Conservation (phyloP, 1,140 invertebrate genomes). For the Papilio helenus region DNA sequence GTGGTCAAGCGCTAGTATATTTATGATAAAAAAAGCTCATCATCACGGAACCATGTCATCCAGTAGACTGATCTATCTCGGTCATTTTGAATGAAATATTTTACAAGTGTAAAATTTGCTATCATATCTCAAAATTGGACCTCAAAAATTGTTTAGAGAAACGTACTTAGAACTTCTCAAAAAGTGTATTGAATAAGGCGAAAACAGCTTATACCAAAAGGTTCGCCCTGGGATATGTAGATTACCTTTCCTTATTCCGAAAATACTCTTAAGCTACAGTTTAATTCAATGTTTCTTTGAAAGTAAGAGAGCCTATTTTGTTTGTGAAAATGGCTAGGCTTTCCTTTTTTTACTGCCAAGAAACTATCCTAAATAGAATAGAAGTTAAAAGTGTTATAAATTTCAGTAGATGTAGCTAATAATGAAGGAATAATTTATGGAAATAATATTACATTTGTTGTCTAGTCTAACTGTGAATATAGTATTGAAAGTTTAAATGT, state of each 20-base stretch:
- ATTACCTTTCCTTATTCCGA: neutral
- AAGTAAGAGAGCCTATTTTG: slow-evolving; percentile 7
- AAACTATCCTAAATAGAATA: neutral
- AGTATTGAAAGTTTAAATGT: neutral
- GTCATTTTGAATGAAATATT: no score
- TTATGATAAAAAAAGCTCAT: no score
- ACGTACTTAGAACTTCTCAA: neutral
- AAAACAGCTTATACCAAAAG: slow-evolving; percentile 12
- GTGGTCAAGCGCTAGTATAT: no score
- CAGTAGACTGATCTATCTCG: no score
- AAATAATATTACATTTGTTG: no score
- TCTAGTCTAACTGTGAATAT: no score
- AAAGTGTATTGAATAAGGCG: neutral
- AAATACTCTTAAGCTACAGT: neutral
- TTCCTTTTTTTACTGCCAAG: neutral
- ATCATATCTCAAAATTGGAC: neutral
- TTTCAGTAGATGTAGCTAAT: no score
- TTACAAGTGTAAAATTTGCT: no score
- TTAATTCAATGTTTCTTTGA: slow-evolving; percentile 7
- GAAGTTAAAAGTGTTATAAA: neutral
- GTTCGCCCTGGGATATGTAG: slow-evolving; percentile 6
- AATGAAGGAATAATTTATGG: no score
- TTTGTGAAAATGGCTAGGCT: neutral
- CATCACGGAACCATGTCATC: no score
- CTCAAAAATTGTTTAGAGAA: neutral